These are phyloP conservation scores for Mohoua ochrocephala DNA, from an alignment of 2,113 vertebrate species.

Conservation along the genomic window DNA sequence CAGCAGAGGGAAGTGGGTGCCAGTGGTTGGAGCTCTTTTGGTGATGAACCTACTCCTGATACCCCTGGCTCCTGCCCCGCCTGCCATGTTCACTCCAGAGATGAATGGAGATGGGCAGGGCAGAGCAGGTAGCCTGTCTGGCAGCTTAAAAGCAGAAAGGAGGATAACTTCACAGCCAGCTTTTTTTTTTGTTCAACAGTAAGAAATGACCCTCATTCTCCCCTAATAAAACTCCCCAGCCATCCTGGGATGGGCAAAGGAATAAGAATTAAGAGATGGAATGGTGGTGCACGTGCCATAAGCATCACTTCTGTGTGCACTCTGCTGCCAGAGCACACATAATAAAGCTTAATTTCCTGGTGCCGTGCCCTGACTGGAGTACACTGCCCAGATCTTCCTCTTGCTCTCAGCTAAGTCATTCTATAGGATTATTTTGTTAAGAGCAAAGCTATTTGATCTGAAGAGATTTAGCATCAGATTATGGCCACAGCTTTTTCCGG, in stretches of 20 bases:
- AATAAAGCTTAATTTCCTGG: conserved; percentile 49
- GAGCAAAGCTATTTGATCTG: conserved; percentile 2
- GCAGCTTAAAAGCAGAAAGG: not conserved
- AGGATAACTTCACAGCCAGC: not conserved
- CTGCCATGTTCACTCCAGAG: not conserved
- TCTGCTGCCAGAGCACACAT: not conserved
- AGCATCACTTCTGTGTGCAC: not conserved
- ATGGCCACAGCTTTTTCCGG: not conserved
- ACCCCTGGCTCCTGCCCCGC: not conserved
- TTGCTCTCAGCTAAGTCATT: not conserved
- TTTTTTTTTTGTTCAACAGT: not conserved
- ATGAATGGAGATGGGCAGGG: not conserved
- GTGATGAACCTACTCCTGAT: not conserved
- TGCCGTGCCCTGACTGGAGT: conserved; percentile 16
- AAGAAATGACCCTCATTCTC: not conserved
- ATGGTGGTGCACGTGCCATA: not conserved
- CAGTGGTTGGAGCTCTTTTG: not conserved
- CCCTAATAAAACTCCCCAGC: not conserved
- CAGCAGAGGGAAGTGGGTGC: not conserved
- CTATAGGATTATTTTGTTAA: conserved; percentile 10
- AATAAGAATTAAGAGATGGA: not conserved
- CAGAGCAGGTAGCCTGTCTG: not conserved
- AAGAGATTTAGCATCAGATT: conserved; percentile 18
- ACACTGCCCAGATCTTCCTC: conserved; percentile 40
- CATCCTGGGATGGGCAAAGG: not conserved